phyloP scores from a whole-genome alignment of 2,113 vertebrate species.

The Picathartes gymnocephalus region DNA sequence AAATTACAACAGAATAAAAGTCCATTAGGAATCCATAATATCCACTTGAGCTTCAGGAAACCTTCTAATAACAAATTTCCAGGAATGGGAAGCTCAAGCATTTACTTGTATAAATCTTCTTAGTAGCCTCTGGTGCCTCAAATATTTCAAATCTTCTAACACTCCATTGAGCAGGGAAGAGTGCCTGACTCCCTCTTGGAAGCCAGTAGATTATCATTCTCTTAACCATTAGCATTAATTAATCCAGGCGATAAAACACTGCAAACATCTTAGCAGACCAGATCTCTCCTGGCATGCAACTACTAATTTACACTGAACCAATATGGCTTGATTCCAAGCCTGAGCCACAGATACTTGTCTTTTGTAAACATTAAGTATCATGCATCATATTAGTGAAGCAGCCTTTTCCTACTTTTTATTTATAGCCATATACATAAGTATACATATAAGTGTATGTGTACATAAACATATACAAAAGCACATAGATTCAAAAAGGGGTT shows the following conservation, averaged over 20 bases:
- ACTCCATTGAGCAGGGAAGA: background rate
- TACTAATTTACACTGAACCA: slow-evolving; percentile 1
- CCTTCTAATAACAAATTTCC: background rate
- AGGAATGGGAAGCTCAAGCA: background rate
- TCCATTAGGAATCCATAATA: background rate
- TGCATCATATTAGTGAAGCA: background rate
- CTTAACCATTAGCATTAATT: slow-evolving; percentile 42
- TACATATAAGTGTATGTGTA: background rate
- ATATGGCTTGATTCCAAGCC: background rate
- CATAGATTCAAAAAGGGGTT: background rate
- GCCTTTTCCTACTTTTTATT: background rate
- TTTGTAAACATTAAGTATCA: background rate
- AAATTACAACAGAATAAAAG: background rate
- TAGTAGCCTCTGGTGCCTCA: background rate
- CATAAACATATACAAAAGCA: background rate
- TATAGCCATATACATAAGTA: background rate
- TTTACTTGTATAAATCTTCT: background rate
- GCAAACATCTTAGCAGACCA: background rate
- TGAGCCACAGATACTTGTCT: background rate
- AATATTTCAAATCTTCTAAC: slow-evolving; percentile 7
- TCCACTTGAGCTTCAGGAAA: background rate
- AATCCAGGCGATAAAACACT: slow-evolving; percentile 39
- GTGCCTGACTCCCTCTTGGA: slow-evolving; percentile 15
- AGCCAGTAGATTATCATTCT: slow-evolving; percentile 23
- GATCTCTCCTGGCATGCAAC: background rate